Percentiles rank a stretch among this genome's conserved stretches.
Evolutionary conservation across 2,888 invertebrate genomes (phyloP).

Genomic region (Hipparchia sbordonii): DNA sequence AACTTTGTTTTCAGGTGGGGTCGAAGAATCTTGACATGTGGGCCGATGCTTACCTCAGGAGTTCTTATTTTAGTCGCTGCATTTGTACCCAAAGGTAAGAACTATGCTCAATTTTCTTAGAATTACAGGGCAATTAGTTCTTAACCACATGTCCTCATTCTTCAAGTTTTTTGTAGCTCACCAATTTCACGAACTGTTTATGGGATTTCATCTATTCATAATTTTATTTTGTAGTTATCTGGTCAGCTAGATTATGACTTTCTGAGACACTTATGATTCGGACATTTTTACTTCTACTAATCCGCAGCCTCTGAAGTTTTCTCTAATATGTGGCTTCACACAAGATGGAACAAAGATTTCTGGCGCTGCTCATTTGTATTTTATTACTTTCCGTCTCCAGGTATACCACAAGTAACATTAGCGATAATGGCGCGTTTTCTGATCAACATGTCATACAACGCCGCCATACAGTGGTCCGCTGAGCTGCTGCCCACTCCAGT

Average conservation of each 20-base stretch:
- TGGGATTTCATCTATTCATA: no score
- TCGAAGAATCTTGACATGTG: constrained; percentile 63
- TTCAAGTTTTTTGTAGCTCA: no score
- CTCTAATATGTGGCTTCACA: no score
- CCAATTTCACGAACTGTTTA: no score
- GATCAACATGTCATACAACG: constrained; percentile 77
- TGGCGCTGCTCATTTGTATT: neutral
- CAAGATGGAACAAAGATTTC: neutral
- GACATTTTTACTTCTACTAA: no score
- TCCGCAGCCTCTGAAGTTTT: no score
- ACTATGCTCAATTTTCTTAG: neutral
- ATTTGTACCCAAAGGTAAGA: constrained; percentile 67
- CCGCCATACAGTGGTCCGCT: constrained; percentile 72
- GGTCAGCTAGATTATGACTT: no score
- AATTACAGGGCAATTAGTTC: neutral
- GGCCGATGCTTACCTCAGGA: constrained; percentile 59
- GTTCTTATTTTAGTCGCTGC: constrained; percentile 60
- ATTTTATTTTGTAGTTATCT: no score
- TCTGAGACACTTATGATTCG: no score
- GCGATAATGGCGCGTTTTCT: constrained; percentile 72
- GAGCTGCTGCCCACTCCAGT: constrained; percentile 74
- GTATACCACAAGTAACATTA: constrained; percentile 62
- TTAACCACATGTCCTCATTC: no score
- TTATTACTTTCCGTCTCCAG: constrained; percentile 44
- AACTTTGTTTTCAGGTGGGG: constrained; percentile 60